Percentiles rank a stretch among this genome's conserved stretches.
Evolutionary conservation across 2,113 vertebrate genomes (phyloP).

Genomic region (Gopherus evgoodei): DNA sequence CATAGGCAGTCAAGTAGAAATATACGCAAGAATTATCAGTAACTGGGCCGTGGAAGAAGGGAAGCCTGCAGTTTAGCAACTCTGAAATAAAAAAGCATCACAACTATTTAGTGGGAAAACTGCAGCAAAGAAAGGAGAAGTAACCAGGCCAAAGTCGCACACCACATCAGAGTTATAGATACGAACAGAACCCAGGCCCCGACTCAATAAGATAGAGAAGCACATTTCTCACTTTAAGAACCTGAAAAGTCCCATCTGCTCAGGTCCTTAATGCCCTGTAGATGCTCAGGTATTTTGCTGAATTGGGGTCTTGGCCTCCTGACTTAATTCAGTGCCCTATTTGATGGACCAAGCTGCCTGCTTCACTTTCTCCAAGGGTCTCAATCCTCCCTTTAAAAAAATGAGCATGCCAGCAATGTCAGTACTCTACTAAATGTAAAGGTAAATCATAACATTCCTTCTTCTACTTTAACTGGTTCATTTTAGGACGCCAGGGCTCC

Average conservation of each 20-base stretch:
- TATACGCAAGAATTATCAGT: background rate
- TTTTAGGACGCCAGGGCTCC: background rate
- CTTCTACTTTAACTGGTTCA: background rate
- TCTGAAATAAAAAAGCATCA: background rate
- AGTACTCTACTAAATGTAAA: background rate
- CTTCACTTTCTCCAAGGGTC: background rate
- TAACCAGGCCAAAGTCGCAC: background rate
- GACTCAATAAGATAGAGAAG: background rate
- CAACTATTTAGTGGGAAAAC: background rate
- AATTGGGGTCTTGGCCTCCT: background rate
- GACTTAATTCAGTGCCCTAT: background rate
- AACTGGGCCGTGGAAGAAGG: background rate
- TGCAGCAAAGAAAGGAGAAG: background rate
- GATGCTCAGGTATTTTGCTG: background rate
- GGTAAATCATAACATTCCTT: background rate
- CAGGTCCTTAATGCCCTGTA: background rate
- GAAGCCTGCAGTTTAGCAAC: slow-evolving; percentile 4
- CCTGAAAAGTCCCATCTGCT: background rate
- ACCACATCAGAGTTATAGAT: background rate
- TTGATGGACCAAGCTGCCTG: background rate
- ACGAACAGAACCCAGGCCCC: background rate
- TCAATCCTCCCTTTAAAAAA: background rate
- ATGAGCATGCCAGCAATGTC: background rate
- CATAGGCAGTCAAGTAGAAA: slow-evolving; percentile 45
- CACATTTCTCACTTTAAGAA: background rate